Conservation (phyloP, 1,140 invertebrate species). For the Drusus annulatus region DNA sequence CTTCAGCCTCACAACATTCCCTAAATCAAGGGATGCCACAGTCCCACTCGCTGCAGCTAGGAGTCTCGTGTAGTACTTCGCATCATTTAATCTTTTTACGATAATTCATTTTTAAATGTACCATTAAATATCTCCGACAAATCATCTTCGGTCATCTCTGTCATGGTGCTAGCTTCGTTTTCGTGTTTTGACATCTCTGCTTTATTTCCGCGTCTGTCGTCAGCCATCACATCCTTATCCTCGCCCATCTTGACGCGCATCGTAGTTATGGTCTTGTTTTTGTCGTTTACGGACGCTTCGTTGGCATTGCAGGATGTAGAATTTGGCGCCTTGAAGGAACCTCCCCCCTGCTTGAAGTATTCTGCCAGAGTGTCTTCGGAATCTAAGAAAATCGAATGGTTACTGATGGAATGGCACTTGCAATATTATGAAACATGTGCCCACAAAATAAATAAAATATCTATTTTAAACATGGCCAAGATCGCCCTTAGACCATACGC, state of each 20-base stretch:
- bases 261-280: background rate
- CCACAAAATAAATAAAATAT: no score
- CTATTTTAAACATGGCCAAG: no score
- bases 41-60: no score
- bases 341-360: slow-evolving; percentile 37
- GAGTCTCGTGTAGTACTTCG: no score
- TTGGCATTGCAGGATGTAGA: background rate
- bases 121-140: slow-evolving; percentile 68
- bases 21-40: no score
- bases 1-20: no score
- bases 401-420: no score
- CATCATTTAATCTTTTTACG: no score
- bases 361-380: slow-evolving; percentile 42
- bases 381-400: background rate
- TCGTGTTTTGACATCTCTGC: slow-evolving; percentile 42
- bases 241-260: slow-evolving; percentile 27
- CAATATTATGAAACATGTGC: no score
- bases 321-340: slow-evolving; percentile 13
- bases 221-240: background rate
- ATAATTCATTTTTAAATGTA: slow-evolving; percentile 33
- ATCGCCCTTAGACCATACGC: no score
- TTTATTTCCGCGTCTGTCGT: background rate
- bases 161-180: slow-evolving; percentile 60
- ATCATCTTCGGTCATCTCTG: slow-evolving; percentile 65
- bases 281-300: background rate